Evolutionary conservation across 64 coral and sea anemone species (phyloP), one percentile per base, ranked within the genome.

Genomic region (Stylophora pistillata): DNA sequence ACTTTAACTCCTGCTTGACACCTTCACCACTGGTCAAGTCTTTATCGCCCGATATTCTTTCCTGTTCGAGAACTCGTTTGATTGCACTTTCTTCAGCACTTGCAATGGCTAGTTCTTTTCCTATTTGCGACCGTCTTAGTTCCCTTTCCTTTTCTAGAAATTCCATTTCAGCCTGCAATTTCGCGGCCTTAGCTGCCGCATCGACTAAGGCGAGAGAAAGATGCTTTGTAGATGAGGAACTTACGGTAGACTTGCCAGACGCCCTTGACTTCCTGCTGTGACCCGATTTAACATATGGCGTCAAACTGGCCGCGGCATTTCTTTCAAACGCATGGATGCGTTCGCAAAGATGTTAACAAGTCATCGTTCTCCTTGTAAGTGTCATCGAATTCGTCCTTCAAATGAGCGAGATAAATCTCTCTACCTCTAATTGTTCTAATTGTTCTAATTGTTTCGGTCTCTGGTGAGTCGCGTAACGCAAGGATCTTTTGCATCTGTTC

Each of bases 71-170:
- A 53, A 93, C 23, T 28, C 53, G 58, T 72, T 82, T 66, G 25
- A 84, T 77, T 6, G 77, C 60, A 1, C 59, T 76, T 74, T 91
- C 66, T 91, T 88, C 76, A 12, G 89, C 89, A 28, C 87, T 87
- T 37, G 93, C 83, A 4, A 95, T 74, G 9, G 81, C 88, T 30
- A 65, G 33, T 25, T 95, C 34, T 28, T 91, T 95, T 76, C 76
- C 33, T 53, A 91, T 21, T 53, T 91, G 84, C 1, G 91, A 25
- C 25, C 85, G 88, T 21, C 82, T 91, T 23, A 85, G n/a, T 65
- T 88, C 85, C 20, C n/a, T 91, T 91, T 95, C 88, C 72, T 30
- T 31, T 84, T 87, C 77, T 31, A 91, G 69, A 73, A 88, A 91
- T 41, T 70, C 71, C 41, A 90, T 90, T 55, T 90, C 88, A 18